These are phyloP conservation scores for Cephalopholis sonnerati DNA, from an alignment of 2,113 vertebrate species.

Conservation along the genomic window DNA sequence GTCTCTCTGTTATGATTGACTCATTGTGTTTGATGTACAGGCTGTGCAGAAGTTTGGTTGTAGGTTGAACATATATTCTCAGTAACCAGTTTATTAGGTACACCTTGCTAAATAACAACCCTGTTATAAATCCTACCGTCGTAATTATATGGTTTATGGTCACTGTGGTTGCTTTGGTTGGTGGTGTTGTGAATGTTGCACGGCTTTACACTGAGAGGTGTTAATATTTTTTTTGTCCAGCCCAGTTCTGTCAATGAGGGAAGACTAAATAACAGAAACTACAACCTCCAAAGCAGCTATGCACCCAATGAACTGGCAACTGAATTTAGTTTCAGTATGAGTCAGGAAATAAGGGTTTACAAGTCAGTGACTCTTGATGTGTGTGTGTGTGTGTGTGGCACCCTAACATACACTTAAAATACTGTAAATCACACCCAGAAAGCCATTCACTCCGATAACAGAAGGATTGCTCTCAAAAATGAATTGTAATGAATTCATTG, in stretches of 20 bases:
- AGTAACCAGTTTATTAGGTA: neutral
- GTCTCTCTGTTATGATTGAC: neutral
- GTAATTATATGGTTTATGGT: neutral
- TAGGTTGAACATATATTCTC: neutral
- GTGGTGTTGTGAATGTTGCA: neutral
- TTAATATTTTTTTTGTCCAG: neutral
- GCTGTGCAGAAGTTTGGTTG: neutral
- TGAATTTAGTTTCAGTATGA: neutral
- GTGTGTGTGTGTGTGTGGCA: neutral
- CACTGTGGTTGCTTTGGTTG: neutral
- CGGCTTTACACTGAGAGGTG: neutral
- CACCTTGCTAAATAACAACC: neutral
- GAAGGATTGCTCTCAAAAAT: neutral
- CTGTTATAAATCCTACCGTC: neutral
- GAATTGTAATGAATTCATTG: neutral
- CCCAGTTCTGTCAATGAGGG: neutral
- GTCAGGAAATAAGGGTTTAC: neutral
- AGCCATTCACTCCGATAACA: neutral
- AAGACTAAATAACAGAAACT: neutral
- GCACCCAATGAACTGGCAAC: neutral
- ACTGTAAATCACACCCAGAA: neutral
- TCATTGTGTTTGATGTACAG: neutral
- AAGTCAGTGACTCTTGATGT: neutral
- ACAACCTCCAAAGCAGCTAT: fast-evolving
- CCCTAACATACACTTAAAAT: too few species aligned